These are phyloP conservation scores for Rhopalosiphum nymphaeae DNA, from an alignment of 2,888 invertebrate genomes.

Conservation along the genomic window DNA sequence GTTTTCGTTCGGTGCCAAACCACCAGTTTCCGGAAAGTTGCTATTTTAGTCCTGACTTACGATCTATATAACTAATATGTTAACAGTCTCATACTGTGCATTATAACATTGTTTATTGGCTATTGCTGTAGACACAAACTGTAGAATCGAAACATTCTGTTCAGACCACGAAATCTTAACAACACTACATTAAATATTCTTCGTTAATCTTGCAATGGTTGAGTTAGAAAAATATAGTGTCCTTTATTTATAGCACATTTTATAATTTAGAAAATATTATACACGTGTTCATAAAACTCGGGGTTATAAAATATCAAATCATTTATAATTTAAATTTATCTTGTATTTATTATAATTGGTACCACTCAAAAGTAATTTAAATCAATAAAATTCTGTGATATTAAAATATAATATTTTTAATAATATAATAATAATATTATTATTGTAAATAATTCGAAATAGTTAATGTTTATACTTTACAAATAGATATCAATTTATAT, in stretches of 20 bases:
- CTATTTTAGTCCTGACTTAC: neutral
- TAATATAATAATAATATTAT: neutral
- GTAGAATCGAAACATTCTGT: neutral
- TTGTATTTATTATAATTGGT: neutral
- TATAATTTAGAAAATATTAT: neutral
- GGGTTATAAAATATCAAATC: neutral
- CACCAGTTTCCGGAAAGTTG: neutral
- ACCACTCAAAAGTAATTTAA: neutral
- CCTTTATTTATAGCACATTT: neutral
- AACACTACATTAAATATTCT: neutral
- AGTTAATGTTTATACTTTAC: neutral
- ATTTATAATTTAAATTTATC: neutral
- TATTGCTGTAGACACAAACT: neutral
- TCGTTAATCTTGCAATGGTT: neutral
- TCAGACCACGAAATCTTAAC: neutral
- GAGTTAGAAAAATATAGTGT: neutral
- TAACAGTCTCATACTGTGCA: neutral
- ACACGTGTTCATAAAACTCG: neutral
- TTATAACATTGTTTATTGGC: neutral
- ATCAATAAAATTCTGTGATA: neutral
- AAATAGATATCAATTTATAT: neutral
- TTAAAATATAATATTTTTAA: neutral
- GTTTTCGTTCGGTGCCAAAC: neutral
- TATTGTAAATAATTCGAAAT: neutral
- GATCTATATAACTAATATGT: neutral